These are phyloP conservation scores for Tapera naevia DNA, from an alignment of 2,797 vertebrate genomes.

Conservation along the genomic window DNA sequence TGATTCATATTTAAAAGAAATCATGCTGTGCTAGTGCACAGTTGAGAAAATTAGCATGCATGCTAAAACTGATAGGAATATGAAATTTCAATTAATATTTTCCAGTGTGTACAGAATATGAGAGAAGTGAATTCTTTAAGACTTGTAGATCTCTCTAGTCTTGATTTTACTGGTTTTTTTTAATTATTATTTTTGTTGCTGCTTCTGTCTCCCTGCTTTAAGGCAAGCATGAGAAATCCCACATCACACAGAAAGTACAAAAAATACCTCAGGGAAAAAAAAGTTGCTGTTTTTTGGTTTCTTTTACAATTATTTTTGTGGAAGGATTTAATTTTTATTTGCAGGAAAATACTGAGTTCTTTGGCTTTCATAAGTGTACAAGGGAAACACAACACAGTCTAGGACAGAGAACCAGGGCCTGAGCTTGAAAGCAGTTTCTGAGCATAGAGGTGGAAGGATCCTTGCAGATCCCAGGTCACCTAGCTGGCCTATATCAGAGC, in stretches of 20 bases:
- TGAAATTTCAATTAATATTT: neutral
- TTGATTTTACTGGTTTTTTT: neutral
- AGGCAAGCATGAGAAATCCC: neutral
- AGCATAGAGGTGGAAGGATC: neutral
- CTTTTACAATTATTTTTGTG: neutral
- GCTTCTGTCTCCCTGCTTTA: neutral
- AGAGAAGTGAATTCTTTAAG: neutral
- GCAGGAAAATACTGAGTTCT: neutral
- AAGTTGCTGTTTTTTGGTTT: neutral
- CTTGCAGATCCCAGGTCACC: neutral
- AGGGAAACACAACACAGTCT: neutral
- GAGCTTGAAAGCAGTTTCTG: neutral
- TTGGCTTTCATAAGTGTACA: neutral
- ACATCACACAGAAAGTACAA: neutral
- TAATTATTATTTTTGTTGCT: neutral
- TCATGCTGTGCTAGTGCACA: neutral
- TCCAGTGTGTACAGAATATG: neutral
- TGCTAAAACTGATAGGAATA: neutral
- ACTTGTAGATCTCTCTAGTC: neutral
- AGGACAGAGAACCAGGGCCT: neutral
- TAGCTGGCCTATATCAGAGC: neutral
- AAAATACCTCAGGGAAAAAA: neutral
- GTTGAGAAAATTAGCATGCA: neutral
- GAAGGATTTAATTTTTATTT: neutral
- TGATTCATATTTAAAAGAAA: neutral